Conservation (phyloP, 2,888 invertebrate species). For the Axea sp. region DNA sequence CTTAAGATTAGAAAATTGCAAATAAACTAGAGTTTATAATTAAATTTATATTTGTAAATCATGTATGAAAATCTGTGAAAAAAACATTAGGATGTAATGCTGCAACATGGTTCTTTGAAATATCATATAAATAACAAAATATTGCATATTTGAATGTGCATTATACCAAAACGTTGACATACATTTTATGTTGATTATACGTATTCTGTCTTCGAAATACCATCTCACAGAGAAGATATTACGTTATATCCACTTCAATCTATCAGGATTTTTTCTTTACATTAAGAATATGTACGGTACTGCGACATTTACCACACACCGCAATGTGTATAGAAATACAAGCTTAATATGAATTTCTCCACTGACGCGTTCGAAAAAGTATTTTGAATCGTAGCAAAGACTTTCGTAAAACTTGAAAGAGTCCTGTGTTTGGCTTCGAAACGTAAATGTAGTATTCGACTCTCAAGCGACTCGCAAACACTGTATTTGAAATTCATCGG, state of each 20-base stretch:
- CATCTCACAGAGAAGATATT: conserved; percentile 4
- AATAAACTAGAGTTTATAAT: no score
- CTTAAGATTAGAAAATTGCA: no score
- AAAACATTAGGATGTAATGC: no score
- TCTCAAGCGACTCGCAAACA: conserved; percentile 20
- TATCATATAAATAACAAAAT: conserved; percentile 19
- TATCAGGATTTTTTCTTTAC: conserved; percentile 35
- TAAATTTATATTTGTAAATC: no score
- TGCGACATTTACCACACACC: conserved; percentile 2
- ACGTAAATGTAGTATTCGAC: conserved; percentile 39
- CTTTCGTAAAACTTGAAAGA: conserved; percentile 35
- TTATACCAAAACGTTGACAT: conserved; percentile 28
- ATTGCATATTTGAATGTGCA: conserved; percentile 24
- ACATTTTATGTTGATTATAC: conserved; percentile 45
- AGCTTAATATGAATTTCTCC: conserved; percentile 34
- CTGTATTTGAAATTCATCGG: conserved; percentile 41
- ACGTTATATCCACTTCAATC: conserved; percentile 28
- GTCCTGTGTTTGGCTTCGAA: conserved; percentile 37
- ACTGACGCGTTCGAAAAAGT: conserved; percentile 30
- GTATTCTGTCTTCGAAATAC: conserved; percentile 11
- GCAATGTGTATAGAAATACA: conserved; percentile 1
- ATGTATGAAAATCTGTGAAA: no score
- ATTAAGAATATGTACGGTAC: conserved; percentile 5
- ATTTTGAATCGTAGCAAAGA: conserved; percentile 33
- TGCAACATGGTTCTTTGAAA: neutral